These are phyloP conservation scores for Diogma glabrata DNA, from an alignment of 2,888 invertebrate species.

Conservation along the genomic window DNA sequence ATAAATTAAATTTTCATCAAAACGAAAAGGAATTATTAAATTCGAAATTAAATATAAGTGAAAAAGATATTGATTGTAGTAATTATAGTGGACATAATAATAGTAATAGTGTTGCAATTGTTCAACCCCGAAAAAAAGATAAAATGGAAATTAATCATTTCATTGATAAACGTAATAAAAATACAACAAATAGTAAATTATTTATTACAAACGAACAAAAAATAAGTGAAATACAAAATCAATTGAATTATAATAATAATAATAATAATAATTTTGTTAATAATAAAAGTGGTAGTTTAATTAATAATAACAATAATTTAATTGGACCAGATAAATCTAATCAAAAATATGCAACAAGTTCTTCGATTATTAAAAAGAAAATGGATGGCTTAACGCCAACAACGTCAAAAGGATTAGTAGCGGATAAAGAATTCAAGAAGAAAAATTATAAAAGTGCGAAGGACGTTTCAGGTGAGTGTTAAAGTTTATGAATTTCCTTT, in stretches of 20 bases:
- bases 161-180: slow-evolving; percentile 2
- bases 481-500: no score
- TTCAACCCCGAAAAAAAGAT: slow-evolving; percentile 21
- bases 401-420: no score
- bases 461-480: no score
- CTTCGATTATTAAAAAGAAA: no score
- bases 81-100: slow-evolving; percentile 5
- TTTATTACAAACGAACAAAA: no score
- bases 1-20: not conserved
- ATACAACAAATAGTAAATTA: slow-evolving; percentile 5
- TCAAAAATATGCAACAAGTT: no score
- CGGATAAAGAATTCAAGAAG: no score
- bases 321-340: no score
- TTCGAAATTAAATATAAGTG: slow-evolving; percentile 12
- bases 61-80: slow-evolving; percentile 16
- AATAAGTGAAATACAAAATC: not conserved
- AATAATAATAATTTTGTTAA: slow-evolving; percentile 9
- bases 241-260: slow-evolving; percentile 2
- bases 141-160: slow-evolving; percentile 15
- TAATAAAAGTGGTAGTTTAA: no score
- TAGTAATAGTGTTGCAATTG: slow-evolving; percentile 19
- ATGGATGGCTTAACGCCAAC: no score
- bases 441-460: no score
- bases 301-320: no score
- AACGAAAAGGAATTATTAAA: slow-evolving; percentile 14